Evolutionary conservation across 2,797 vertebrate genomes (phyloP).

Genomic region (Pipistrellus nathusii): DNA sequence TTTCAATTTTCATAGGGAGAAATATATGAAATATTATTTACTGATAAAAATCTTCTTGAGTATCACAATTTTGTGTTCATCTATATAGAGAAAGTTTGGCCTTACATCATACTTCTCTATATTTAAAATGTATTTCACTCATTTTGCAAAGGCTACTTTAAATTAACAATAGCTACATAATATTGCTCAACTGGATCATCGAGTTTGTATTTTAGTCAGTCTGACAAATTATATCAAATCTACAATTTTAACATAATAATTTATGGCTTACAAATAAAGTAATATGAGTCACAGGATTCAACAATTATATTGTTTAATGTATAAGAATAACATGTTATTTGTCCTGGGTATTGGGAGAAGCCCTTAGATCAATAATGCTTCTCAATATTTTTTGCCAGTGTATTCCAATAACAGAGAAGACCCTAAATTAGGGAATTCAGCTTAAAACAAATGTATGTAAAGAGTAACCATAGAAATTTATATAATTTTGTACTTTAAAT

Average conservation of each 20-base stretch:
- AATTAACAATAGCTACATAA: background rate
- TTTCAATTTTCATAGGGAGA: background rate
- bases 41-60: background rate
- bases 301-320: background rate
- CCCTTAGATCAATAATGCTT: background rate
- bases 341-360: background rate
- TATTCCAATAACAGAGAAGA: background rate
- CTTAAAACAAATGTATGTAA: background rate
- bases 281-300: background rate
- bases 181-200: background rate
- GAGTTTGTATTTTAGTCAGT: background rate
- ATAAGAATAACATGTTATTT: background rate
- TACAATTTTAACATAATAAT: background rate
- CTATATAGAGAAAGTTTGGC: background rate
- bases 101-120: background rate
- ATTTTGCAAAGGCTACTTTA: background rate
- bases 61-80: background rate
- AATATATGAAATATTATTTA: background rate
- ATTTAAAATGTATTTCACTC: background rate
- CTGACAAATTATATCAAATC: background rate
- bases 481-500: background rate
- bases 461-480: background rate
- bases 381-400: background rate
- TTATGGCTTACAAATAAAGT: background rate
- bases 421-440: background rate